phyloP scores from a whole-genome alignment of 2,888 invertebrate species.

The Dryocosmus kuriphilus region DNA sequence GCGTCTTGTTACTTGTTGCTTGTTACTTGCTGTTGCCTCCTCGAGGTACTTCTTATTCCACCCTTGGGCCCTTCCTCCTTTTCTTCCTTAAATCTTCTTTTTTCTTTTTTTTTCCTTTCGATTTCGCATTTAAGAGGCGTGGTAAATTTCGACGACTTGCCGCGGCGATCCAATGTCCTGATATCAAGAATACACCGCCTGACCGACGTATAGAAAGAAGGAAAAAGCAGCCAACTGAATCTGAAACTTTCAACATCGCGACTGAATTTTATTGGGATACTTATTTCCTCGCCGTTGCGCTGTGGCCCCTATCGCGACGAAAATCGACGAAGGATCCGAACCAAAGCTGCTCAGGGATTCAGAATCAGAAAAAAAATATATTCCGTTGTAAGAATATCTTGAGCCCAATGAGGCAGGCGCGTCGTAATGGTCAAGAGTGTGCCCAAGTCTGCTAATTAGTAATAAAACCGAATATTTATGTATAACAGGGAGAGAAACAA shows the following conservation, averaged over 20 bases:
- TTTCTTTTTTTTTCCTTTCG: constrained; percentile 42
- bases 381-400: constrained; percentile 12
- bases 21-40: constrained; percentile 42
- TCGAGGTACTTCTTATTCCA: constrained; percentile 43
- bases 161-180: constrained; percentile 54
- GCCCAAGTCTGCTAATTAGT: constrained; percentile 23
- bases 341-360: constrained; percentile 14
- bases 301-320: constrained; percentile 27
- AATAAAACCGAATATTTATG: constrained; percentile 30
- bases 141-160: constrained; percentile 62
- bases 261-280: constrained; percentile 39
- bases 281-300: constrained; percentile 4
- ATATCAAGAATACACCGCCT: constrained; percentile 46
- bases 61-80: constrained; percentile 36
- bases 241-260: constrained; percentile 10
- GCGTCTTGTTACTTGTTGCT: constrained; percentile 40
- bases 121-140: constrained; percentile 58
- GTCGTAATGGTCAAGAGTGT: background rate
- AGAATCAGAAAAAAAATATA: constrained; percentile 9
- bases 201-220: constrained; percentile 26
- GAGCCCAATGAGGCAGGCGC: background rate
- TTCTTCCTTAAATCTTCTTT: constrained; percentile 40
- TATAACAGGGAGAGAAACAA: constrained; percentile 2
- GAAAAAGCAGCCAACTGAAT: constrained; percentile 14
- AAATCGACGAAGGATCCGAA: constrained; percentile 19